These are phyloP conservation scores for Caenorhabditis sp. DNA, from an alignment of 2,888 invertebrate genomes.

Conservation along the genomic window DNA sequence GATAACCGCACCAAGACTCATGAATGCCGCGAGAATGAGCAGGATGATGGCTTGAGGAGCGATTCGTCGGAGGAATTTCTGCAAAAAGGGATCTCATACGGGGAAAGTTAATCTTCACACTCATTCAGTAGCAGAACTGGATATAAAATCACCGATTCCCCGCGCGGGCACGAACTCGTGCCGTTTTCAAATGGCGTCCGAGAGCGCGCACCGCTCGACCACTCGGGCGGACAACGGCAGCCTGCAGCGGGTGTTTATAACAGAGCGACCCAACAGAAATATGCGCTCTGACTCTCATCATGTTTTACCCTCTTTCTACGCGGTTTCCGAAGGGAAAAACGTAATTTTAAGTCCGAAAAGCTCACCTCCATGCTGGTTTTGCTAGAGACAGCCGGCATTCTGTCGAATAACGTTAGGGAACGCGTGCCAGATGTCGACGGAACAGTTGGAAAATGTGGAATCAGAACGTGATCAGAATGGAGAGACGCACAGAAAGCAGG, in stretches of 20 bases:
- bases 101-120: conserved; percentile 55
- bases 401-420: conserved; percentile 10
- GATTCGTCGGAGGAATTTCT: conserved; percentile 30
- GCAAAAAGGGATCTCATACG: conserved; percentile 54
- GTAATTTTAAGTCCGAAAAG: neutral
- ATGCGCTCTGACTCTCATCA: neutral
- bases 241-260: neutral
- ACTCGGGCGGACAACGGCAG: conserved; percentile 14
- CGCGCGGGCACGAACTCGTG: conserved; percentile 37
- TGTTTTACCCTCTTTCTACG: neutral
- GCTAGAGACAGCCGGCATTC: neutral
- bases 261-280: neutral
- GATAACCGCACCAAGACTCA: conserved; percentile 45
- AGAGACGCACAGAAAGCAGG: conserved; percentile 27
- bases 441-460: no score
- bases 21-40: conserved; percentile 15
- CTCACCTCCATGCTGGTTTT: conserved; percentile 17
- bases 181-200: neutral
- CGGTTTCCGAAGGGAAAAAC: neutral
- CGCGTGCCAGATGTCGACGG: no score
- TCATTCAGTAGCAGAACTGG: conserved; percentile 60
- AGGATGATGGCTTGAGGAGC: conserved; percentile 58
- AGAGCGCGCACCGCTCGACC: conserved; percentile 45
- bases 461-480: conserved; percentile 26
- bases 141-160: conserved; percentile 43